Evolutionary conservation across 2,113 vertebrate species (phyloP), one percentile per base, ranked within the genome.

Genomic region (Anhinga rufa): DNA sequence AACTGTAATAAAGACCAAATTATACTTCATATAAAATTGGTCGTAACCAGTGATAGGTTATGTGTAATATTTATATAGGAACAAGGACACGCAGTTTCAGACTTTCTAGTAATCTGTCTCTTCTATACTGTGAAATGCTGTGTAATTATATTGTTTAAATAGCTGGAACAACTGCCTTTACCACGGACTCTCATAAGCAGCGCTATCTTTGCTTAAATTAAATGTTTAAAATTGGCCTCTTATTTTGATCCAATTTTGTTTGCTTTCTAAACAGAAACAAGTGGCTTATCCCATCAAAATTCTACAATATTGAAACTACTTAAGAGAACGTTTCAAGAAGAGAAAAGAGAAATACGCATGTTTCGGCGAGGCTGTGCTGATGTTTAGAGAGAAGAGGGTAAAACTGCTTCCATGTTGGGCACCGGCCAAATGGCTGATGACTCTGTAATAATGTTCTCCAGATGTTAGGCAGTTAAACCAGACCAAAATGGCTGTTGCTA

Each of bases 91-190:
- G 89, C 85, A 72, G 78, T 91, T 87, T 93, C 78, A 91, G 91
- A 88, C 93, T 97, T 97, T 75, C 88, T 77, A 80, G 92, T 85
- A 97, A 96, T 95, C 92, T 89, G 55, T 94, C 90, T 96, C 76
- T 87, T 92, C 92, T 84, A 77, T 92, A 54, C 85, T 92, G 71
- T 91, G 87, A 94, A 97, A 97, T 93, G 92, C 92, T 82, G 28
- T 96, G 72, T 96, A 98, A 98, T 98, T 97, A 96, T 85, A 95
- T 97, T 97, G 97, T 97, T 98, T 98, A 97, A 97, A 97, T 94
- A 97, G 92, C 93, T 97, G 86, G 91, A 98, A 91, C 86, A 96
- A 96, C 93, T 94, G 95, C 93, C 95, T 97, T 96, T 93, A 92
- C 93, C 82, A 49, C 3, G 62, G 93, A 62, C 81, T 90, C 31